Conservation (phyloP, 2,797 vertebrate species). For the Danio tinwini region DNA sequence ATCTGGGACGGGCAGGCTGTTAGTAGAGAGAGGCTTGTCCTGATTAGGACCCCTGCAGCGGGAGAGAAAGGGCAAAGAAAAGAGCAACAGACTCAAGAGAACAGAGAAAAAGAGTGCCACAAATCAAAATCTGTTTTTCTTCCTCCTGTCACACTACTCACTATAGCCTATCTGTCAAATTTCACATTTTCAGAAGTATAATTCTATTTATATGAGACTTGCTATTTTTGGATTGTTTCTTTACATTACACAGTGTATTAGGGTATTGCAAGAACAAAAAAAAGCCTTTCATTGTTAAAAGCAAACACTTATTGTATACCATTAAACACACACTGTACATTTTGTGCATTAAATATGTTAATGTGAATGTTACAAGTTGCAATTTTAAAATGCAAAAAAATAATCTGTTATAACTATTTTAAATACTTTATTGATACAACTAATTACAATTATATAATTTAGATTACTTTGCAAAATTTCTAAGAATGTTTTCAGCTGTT, state of each 20-base stretch:
- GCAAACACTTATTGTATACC: neutral
- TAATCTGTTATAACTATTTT: too few species aligned
- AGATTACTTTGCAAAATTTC: too few species aligned
- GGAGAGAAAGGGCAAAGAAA: constrained; percentile 26
- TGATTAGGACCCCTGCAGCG: constrained; percentile 46
- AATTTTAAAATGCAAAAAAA: too few species aligned
- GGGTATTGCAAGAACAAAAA: too few species aligned
- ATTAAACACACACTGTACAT: too few species aligned
- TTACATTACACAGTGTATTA: constrained; percentile 1
- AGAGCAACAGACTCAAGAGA: constrained; percentile 31
- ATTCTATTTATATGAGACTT: neutral
- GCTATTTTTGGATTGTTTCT: neutral
- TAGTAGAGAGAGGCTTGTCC: constrained; percentile 26
- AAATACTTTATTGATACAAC: too few species aligned
- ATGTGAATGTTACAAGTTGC: too few species aligned
- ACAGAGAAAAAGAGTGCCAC: constrained; percentile 16
- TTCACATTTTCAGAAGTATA: constrained; percentile 15
- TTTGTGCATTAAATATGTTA: too few species aligned
- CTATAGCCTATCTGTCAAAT: constrained; percentile 36
- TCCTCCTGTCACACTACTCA: constrained; percentile 10
- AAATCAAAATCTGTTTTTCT: constrained; percentile 45
- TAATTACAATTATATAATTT: too few species aligned
- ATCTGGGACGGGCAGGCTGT: constrained; percentile 39
- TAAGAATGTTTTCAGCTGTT: too few species aligned
- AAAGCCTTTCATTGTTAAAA: too few species aligned